Evolutionary conservation across 2,888 invertebrate species (phyloP).

Genomic region (Polymixis flavicincta): DNA sequence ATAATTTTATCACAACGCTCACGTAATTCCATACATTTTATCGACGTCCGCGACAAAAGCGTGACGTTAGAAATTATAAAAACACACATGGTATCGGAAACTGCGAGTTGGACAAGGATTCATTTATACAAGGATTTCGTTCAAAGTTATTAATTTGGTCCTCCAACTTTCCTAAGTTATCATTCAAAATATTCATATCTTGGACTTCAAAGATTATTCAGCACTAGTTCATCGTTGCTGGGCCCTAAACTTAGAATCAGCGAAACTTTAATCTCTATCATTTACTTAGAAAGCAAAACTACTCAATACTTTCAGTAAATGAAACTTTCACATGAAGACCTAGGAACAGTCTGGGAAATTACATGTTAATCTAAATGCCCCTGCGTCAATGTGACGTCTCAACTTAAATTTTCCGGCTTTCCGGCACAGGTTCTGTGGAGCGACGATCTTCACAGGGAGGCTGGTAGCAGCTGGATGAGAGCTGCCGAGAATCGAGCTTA

Average conservation of each 20-base stretch:
- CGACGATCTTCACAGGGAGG: too few species aligned
- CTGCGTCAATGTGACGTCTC: not conserved
- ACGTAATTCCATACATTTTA: not conserved
- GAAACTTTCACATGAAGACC: not conserved
- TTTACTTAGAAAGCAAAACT: conserved; percentile 15
- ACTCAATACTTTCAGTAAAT: conserved; percentile 8
- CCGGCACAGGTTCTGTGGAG: too few species aligned
- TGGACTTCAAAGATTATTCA: conserved; percentile 30
- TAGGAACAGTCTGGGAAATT: not conserved
- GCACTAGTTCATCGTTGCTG: not conserved
- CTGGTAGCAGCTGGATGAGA: too few species aligned
- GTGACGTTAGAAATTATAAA: too few species aligned
- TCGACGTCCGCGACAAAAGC: too few species aligned
- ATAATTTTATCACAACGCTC: too few species aligned
- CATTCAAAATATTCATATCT: conserved; percentile 31
- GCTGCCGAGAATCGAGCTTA: too few species aligned
- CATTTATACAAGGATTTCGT: not conserved
- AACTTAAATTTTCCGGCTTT: too few species aligned
- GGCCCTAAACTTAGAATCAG: conserved; percentile 11
- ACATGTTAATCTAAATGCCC: too few species aligned
- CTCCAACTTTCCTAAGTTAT: not conserved
- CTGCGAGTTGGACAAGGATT: too few species aligned
- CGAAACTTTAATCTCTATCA: conserved; percentile 26
- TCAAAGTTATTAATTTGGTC: not conserved
- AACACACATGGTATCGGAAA: not conserved